Evolutionary conservation across 2,797 vertebrate species (phyloP).

Genomic region (Hemibagrus guttatus): DNA sequence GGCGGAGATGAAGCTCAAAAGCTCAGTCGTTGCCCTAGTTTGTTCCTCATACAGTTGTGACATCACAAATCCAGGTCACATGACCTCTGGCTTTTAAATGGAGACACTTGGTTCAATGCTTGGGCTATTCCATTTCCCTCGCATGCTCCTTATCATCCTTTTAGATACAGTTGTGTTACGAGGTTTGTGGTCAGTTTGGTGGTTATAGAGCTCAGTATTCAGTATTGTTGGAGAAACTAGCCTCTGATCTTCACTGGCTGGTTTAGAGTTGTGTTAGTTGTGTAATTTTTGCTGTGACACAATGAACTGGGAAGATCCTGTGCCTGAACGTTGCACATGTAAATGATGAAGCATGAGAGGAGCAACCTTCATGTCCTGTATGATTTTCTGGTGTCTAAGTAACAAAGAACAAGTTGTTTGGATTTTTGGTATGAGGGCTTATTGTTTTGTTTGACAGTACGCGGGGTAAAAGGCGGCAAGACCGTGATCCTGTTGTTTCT

Average conservation of each 20-base stretch:
- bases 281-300: too few relatives aligned
- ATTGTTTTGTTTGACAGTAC: not conserved
- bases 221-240: too few relatives aligned
- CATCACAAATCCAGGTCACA: not conserved
- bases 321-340: too few relatives aligned
- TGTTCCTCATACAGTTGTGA: not conserved
- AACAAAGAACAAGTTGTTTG: not conserved
- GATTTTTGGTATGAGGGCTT: not conserved
- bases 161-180: not conserved
- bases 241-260: too few relatives aligned
- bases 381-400: not conserved
- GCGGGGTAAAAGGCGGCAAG: not conserved
- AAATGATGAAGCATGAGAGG: not conserved
- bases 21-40: not conserved
- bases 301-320: too few relatives aligned
- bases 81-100: not conserved
- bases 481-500: constrained; percentile 8
- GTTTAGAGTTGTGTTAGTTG: too few relatives aligned
- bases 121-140: not conserved
- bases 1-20: not conserved
- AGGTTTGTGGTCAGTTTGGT: too few relatives aligned
- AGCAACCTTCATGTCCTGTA: not conserved
- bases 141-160: too few relatives aligned
- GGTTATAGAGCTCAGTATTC: too few relatives aligned
- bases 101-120: not conserved